Percentiles rank a stretch among this genome's conserved stretches.
Conservation (phyloP, 1,140 invertebrate species). For the Megalopta genalis region DNA sequence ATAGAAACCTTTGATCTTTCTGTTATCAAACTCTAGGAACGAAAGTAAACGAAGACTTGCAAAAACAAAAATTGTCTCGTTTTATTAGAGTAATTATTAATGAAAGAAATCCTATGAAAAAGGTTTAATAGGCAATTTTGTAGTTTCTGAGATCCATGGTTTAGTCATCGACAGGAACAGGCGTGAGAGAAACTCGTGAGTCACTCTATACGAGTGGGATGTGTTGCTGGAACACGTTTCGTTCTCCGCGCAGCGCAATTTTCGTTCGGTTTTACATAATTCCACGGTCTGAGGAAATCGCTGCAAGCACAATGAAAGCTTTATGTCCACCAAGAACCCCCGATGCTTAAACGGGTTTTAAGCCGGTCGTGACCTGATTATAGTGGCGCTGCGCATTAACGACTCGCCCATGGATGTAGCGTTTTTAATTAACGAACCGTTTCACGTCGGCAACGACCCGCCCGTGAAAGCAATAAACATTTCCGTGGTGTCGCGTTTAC, state of each 20-base stretch:
- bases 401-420: not conserved
- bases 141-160: too few relatives aligned
- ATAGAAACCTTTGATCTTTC: too few relatives aligned
- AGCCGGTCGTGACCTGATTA: conserved; percentile 6
- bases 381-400: not conserved
- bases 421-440: conserved; percentile 16
- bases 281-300: not conserved
- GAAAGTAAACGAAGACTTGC: too few relatives aligned
- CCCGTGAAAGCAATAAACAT: not conserved
- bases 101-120: too few relatives aligned
- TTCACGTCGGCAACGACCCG: not conserved
- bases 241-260: not conserved
- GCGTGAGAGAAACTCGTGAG: not conserved
- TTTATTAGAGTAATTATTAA: too few relatives aligned
- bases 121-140: too few relatives aligned
- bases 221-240: too few relatives aligned
- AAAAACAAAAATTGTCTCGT: too few relatives aligned
- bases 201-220: not conserved
- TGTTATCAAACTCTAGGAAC: too few relatives aligned
- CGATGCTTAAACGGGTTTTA: not conserved
- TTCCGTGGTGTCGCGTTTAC: not conserved
- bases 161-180: not conserved
- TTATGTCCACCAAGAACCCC: not conserved
- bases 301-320: not conserved
- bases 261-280: not conserved